Percentiles rank a stretch among this genome's conserved stretches.
These are phyloP conservation scores for Corbicula japonica DNA, from an alignment of 2,888 invertebrate species.

Conservation along the genomic window DNA sequence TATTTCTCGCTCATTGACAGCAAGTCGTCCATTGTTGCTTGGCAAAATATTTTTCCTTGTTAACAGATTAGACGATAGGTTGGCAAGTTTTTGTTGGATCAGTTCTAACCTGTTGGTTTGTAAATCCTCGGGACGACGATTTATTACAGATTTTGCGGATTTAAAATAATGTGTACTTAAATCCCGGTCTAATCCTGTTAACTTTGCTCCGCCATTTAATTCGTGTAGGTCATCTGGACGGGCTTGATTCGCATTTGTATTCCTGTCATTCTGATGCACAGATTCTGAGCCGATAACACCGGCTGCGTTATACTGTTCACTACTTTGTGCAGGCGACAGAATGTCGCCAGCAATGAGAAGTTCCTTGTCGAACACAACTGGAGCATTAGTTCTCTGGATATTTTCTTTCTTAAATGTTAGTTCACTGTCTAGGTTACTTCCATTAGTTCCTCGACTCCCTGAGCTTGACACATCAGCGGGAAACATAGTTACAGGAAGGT, in stretches of 20 bases:
- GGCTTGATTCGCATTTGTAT: slow-evolving; percentile 53
- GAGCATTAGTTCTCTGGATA: no score
- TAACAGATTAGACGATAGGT: slow-evolving; percentile 48
- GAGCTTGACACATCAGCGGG: no score
- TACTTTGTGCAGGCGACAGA: slow-evolving; percentile 11
- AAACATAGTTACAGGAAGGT: slow-evolving; percentile 59
- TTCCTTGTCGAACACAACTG: slow-evolving; percentile 5
- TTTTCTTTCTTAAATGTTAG: no score
- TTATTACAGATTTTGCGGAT: slow-evolving; percentile 47
- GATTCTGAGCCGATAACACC: slow-evolving; percentile 31
- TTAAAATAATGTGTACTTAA: slow-evolving; percentile 53
- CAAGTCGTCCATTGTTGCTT: slow-evolving; percentile 24
- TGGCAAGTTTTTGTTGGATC: slow-evolving; percentile 42
- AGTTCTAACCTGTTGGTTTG: slow-evolving; percentile 43
- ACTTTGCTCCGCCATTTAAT: slow-evolving; percentile 43
- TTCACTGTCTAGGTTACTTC: slow-evolving; percentile 3
- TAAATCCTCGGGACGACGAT: slow-evolving; percentile 47
- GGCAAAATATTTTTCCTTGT: slow-evolving; percentile 42
- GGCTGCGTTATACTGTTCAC: slow-evolving; percentile 3
- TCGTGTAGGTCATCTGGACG: slow-evolving; percentile 40
- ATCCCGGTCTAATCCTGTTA: slow-evolving; percentile 52
- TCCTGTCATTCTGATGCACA: slow-evolving; percentile 28
- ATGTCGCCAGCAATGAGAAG: slow-evolving; percentile 36
- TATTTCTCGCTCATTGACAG: slow-evolving; percentile 25
- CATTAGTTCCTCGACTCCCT: no score